These are phyloP conservation scores for Drosophila quinaria DNA, from an alignment of 2,888 invertebrate species.

Conservation along the genomic window DNA sequence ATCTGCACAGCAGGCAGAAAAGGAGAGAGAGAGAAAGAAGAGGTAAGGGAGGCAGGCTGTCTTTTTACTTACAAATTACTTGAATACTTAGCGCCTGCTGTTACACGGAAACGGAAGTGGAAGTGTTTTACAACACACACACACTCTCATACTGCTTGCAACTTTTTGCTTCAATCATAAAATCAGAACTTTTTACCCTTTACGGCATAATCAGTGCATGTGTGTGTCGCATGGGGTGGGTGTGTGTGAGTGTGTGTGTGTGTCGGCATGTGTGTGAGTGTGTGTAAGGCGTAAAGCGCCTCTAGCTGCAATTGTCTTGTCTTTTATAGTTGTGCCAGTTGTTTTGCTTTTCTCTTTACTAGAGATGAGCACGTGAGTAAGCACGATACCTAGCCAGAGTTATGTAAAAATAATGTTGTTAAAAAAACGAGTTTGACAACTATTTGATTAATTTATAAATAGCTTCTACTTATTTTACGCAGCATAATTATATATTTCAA, in stretches of 20 bases:
- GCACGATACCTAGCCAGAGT: constrained; percentile 14
- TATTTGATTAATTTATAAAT: not conserved
- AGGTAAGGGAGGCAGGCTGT: constrained; percentile 9
- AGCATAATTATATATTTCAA: not conserved
- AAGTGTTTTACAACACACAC: constrained; percentile 68
- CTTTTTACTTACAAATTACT: constrained; percentile 74
- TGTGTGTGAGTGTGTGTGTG: not conserved
- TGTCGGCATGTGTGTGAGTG: constrained; percentile 3
- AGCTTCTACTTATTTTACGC: not conserved
- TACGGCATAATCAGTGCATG: constrained; percentile 73
- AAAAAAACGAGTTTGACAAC: not conserved
- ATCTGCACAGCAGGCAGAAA: constrained; percentile 69
- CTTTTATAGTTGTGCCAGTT: constrained; percentile 74
- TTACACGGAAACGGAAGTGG: constrained; percentile 63
- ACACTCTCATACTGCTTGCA: constrained; percentile 39
- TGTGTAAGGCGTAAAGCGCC: constrained; percentile 48
- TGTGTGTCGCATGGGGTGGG: constrained; percentile 14
- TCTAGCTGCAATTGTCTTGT: constrained; percentile 72
- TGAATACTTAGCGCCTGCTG: constrained; percentile 77
- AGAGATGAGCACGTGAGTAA: constrained; percentile 46
- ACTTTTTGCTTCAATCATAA: constrained; percentile 75
- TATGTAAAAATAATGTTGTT: too few species aligned
- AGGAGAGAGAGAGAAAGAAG: not conserved
- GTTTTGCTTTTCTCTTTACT: constrained; percentile 23
- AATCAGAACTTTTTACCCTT: constrained; percentile 80